phyloP scores from a whole-genome alignment of 2,797 vertebrate genomes.

The Chrysocyon brachyurus region DNA sequence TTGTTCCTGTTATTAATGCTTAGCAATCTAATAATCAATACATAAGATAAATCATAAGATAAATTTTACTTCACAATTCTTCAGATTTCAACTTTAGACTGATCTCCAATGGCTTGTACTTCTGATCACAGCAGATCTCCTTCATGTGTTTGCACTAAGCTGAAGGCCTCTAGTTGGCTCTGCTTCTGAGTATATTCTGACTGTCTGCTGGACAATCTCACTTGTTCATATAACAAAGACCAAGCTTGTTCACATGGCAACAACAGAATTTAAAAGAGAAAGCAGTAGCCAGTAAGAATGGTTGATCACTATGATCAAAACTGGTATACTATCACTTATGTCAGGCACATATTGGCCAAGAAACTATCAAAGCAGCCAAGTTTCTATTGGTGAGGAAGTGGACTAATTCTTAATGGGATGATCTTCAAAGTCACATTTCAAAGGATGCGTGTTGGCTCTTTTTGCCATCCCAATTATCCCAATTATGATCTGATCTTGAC shows the following conservation, averaged over 20 bases:
- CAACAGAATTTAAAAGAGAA: neutral
- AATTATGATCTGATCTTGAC: neutral
- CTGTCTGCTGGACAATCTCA: neutral
- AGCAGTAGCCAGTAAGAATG: neutral
- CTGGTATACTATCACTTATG: neutral
- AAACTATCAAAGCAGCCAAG: neutral
- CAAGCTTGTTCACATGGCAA: neutral
- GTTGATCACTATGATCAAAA: neutral
- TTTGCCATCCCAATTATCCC: neutral
- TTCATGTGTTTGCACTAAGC: neutral
- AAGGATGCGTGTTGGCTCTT: neutral
- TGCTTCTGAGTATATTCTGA: neutral
- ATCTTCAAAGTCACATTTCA: neutral
- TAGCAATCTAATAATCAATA: neutral
- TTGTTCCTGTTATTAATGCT: neutral
- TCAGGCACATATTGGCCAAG: neutral
- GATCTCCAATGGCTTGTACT: neutral
- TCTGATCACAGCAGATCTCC: neutral
- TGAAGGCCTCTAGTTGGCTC: neutral
- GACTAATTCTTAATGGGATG: neutral
- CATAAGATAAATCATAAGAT: neutral
- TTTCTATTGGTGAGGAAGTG: neutral
- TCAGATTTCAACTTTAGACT: neutral
- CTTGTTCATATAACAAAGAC: neutral
- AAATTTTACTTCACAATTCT: neutral